Percentiles rank a stretch among this genome's conserved stretches.
Evolutionary conservation across 2,113 vertebrate species (phyloP).

Genomic region (Oryctolagus cuniculus): DNA sequence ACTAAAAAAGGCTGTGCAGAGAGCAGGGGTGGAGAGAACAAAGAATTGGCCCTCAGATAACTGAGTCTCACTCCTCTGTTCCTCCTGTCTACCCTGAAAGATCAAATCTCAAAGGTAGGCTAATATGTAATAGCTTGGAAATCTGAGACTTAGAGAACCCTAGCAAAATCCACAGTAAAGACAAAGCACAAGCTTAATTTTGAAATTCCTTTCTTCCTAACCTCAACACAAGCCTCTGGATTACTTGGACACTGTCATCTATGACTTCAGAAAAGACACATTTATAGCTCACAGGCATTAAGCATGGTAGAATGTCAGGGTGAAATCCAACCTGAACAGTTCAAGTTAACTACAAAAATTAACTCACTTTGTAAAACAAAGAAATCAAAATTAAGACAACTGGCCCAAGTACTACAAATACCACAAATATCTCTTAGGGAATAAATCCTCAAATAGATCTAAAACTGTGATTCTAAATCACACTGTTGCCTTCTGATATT

Average conservation of each 20-base stretch:
- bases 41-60: conserved; percentile 31
- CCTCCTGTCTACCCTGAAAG: conserved; percentile 42
- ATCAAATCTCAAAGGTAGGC: conserved; percentile 65
- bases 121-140: conserved; percentile 53
- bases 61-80: neutral
- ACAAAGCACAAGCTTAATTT: conserved; percentile 54
- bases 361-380: conserved; percentile 44
- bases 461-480: neutral
- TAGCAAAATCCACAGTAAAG: conserved; percentile 48
- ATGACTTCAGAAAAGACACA: conserved; percentile 53
- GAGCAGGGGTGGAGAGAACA: conserved; percentile 1
- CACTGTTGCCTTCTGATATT: neutral
- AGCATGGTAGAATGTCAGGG: neutral
- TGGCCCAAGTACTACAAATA: neutral
- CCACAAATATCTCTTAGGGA: neutral
- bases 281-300: conserved; percentile 30
- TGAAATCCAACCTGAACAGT: conserved; percentile 47
- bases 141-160: conserved; percentile 55
- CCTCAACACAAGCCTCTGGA: conserved; percentile 17
- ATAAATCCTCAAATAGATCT: conserved; percentile 22
- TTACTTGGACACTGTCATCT: conserved; percentile 19
- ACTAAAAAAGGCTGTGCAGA: neutral
- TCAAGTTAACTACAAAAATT: conserved; percentile 37
- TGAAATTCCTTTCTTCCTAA: conserved; percentile 58
- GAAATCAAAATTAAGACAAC: conserved; percentile 33